Evolutionary conservation across 2,797 vertebrate genomes (phyloP).

Genomic region (Diplodus puntazzo): DNA sequence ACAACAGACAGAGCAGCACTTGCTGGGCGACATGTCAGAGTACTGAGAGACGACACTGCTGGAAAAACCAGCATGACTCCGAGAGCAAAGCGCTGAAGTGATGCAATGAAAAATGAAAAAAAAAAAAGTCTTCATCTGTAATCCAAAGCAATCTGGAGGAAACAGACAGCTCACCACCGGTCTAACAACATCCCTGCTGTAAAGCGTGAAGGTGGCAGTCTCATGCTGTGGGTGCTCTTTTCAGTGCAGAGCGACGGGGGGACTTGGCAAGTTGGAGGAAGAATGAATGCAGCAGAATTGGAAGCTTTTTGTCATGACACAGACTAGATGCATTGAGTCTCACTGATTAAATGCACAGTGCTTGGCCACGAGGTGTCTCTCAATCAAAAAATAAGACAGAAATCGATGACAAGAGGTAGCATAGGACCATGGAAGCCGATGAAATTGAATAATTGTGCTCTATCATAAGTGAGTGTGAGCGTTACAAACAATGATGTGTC

Average conservation of each 20-base stretch:
- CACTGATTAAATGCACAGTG: constrained; percentile 13
- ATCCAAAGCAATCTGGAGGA: constrained; percentile 27
- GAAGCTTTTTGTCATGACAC: not conserved
- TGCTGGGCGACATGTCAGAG: constrained; percentile 8
- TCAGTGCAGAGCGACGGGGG: not conserved
- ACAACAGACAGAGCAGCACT: constrained; percentile 21
- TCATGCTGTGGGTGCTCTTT: constrained; percentile 19
- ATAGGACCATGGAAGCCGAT: no score
- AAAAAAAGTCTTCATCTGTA: not conserved
- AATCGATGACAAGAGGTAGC: no score
- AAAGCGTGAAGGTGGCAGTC: constrained; percentile 24
- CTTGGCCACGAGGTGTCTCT: no score
- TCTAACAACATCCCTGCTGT: constrained; percentile 12
- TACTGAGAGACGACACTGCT: constrained; percentile 17
- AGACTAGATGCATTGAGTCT: constrained; percentile 15
- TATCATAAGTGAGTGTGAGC: no score
- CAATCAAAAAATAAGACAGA: no score
- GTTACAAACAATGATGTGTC: no score
- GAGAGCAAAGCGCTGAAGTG: constrained; percentile 15
- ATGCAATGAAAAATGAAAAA: constrained; percentile 2
- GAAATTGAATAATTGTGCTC: no score
- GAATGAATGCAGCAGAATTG: constrained; percentile 15
- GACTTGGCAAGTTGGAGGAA: not conserved
- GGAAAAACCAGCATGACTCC: constrained; percentile 20
- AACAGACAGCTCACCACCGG: constrained; percentile 18